Evolutionary conservation across 2,888 invertebrate species (phyloP).

Genomic region (Callimorpha dominula): DNA sequence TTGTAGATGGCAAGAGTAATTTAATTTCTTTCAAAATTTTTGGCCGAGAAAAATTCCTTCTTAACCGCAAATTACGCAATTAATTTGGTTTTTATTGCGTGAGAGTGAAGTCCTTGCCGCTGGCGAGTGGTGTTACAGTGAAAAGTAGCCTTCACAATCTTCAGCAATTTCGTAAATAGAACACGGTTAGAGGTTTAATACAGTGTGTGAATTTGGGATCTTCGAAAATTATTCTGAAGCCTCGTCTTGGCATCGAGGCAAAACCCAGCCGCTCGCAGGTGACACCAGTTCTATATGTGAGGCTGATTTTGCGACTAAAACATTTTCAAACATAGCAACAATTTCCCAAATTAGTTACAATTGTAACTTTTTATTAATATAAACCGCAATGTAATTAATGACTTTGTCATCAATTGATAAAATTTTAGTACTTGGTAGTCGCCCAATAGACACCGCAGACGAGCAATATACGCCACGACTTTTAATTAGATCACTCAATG

Average conservation of each 20-base stretch:
- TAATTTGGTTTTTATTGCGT: neutral
- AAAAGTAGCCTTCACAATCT: neutral
- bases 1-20: too few relatives aligned
- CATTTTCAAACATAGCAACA: too few relatives aligned
- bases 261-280: too few relatives aligned
- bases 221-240: neutral
- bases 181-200: neutral
- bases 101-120: neutral
- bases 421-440: constrained; percentile 49
- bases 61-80: neutral
- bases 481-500: constrained; percentile 18
- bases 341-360: too few relatives aligned
- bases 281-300: neutral
- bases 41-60: too few relatives aligned
- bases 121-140: neutral
- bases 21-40: too few relatives aligned
- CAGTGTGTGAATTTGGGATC: neutral
- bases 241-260: neutral
- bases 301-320: neutral
- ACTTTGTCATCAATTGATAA: constrained; percentile 52
- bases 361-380: too few relatives aligned
- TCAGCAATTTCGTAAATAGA: neutral
- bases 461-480: constrained; percentile 20
- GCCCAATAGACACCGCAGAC: constrained; percentile 43
- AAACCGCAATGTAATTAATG: neutral